Percentiles rank a stretch among this genome's conserved stretches.
These are phyloP conservation scores for Tuberolachnus salignus DNA, from an alignment of 2,888 invertebrate species.

Conservation along the genomic window DNA sequence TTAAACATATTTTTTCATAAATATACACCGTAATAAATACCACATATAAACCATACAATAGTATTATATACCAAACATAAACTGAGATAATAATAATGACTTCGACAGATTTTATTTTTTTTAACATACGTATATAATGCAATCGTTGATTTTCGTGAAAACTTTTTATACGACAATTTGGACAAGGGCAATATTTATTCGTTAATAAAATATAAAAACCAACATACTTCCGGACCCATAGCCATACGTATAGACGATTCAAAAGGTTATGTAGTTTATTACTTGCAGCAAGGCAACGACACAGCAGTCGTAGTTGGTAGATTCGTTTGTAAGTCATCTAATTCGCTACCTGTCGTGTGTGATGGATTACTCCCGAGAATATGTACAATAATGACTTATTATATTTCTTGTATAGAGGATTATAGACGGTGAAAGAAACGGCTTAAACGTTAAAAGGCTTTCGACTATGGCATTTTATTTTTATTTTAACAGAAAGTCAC, in stretches of 20 bases:
- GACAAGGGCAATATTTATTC: not conserved
- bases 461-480: too few relatives aligned
- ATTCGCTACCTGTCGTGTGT: constrained; percentile 17
- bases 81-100: not conserved
- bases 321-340: constrained; percentile 17
- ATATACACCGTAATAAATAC: not conserved
- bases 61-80: too few relatives aligned
- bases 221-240: constrained; percentile 2
- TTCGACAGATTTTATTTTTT: too few relatives aligned
- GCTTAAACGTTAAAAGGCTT: not conserved
- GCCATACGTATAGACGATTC: not conserved
- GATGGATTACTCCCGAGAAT: constrained; percentile 28
- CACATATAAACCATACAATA: not conserved
- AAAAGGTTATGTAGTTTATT: constrained; percentile 21
- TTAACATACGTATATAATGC: not conserved
- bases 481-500: too few relatives aligned
- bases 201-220: not conserved
- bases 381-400: constrained; percentile 2
- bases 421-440: not conserved
- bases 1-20: not conserved
- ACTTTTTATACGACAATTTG: not conserved
- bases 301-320: not conserved
- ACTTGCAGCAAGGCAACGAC: not conserved
- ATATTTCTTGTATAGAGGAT: constrained; percentile 29
- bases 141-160: not conserved